A percentile compares a stretch with the other conserved stretches of the same genome.
phyloP scores from a whole-genome alignment of 2,797 vertebrate species.

The Cirrhinus mrigala region DNA sequence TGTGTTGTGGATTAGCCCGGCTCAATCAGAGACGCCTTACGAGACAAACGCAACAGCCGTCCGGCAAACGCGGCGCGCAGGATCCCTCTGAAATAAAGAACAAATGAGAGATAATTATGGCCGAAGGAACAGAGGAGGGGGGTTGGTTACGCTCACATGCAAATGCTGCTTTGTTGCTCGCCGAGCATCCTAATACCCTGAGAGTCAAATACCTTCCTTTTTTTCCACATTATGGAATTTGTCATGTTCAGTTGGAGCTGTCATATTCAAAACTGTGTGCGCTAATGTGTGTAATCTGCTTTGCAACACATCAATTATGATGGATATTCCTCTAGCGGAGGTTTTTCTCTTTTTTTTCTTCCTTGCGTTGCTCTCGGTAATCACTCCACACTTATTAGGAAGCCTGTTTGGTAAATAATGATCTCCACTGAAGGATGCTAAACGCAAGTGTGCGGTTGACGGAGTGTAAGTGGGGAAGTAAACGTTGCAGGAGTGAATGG shows the following conservation, averaged over 20 bases:
- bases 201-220: slow-evolving; percentile 69
- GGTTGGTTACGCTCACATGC: slow-evolving; percentile 64
- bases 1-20: slow-evolving; percentile 72
- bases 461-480: slow-evolving; percentile 56
- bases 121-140: slow-evolving; percentile 63
- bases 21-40: slow-evolving; percentile 75
- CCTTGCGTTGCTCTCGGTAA: slow-evolving; percentile 78
- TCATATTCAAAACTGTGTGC: slow-evolving; percentile 84
- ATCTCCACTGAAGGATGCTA: slow-evolving; percentile 77
- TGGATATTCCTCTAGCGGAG: slow-evolving; percentile 79
- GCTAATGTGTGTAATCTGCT: slow-evolving; percentile 90
- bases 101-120: slow-evolving; percentile 75
- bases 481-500: slow-evolving; percentile 23
- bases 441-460: slow-evolving; percentile 58
- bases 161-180: slow-evolving; percentile 74
- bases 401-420: slow-evolving; percentile 88
- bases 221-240: slow-evolving; percentile 81
- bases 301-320: slow-evolving; percentile 89
- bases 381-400: slow-evolving; percentile 84
- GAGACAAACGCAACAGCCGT: slow-evolving; percentile 65
- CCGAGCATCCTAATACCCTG: slow-evolving; percentile 74
- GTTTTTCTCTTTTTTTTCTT: slow-evolving; percentile 69
- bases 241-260: slow-evolving; percentile 87
- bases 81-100: slow-evolving; percentile 75
- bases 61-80: slow-evolving; percentile 77